Base-by-base conservation (phyloP, 1,140 invertebrate species). In the Ceratina calcarata region DNA sequence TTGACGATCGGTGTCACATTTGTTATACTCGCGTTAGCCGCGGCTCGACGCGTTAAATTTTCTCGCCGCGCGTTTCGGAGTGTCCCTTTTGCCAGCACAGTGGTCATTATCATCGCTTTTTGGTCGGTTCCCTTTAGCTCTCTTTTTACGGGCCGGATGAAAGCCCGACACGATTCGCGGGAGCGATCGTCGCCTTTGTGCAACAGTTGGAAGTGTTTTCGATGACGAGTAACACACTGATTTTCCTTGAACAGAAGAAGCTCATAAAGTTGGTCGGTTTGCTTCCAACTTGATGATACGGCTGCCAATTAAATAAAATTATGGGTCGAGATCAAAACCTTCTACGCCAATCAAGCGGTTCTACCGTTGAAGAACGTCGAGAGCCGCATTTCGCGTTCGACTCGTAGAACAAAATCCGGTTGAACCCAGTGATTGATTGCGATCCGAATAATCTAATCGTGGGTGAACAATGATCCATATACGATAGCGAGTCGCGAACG, bases 1-100 rank as follows among this genome's bases (percentile, higher is more conserved):
- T 85, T 85, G 82, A 80, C 70, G 72, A 84, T 85, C 68, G 78
- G 65, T 84, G 82, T 80, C 78, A 80, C 73, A 84, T 84, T 85
- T 71, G 68, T 85, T 81, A 77, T 71, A 60, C 65, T 53, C 62
- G 45, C 78, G 72, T 76, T 83, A 82, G 37, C 78, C 68, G 57
- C 32, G 22, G 51, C 67, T 24, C 69, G 27, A 1, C 51, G 61
- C 53, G 78, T 51, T 60, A 61, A 71, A 80, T 77, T 74, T 72
- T n/a, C 58, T n/a, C 32, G 55, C 3, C 45, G 51, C 64, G 58
- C 32, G 37, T 10, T 53, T 82, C 55, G 20, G 8, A 70, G 53
- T 51, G 49, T 69, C 55, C 57, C 27, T 53, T 32, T 15, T 27
- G 27, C 27, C 2, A 4, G 53, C 51, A 24, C 27, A 45, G 37